A percentile compares a stretch with the other conserved stretches of the same genome.
These are phyloP conservation scores for Lepisosteus osseus DNA, from an alignment of 2,113 vertebrate genomes.

Conservation along the genomic window DNA sequence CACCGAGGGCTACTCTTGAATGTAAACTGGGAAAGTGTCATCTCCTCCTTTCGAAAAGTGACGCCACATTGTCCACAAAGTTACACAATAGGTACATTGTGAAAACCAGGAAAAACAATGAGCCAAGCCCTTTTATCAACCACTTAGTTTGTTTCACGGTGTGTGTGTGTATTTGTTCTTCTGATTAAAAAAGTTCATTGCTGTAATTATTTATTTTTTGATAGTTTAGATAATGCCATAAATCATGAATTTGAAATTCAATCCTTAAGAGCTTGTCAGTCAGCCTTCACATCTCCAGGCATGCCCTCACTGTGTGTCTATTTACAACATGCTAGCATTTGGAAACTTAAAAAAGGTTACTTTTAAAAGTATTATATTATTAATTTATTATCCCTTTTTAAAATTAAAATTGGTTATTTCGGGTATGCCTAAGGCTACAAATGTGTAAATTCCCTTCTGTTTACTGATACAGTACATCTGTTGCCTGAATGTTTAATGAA, in stretches of 20 bases:
- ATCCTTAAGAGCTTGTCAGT: constrained; percentile 34
- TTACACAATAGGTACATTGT: constrained; percentile 43
- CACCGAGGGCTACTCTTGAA: not conserved
- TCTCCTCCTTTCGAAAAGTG: constrained; percentile 47
- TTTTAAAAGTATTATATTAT: no score
- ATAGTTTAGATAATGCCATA: constrained; percentile 47
- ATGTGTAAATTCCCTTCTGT: not conserved
- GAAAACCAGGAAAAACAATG: constrained; percentile 26
- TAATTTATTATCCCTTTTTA: no score
- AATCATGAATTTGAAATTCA: constrained; percentile 37
- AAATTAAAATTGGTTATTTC: no score
- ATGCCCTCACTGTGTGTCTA: not conserved
- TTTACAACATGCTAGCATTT: not conserved
- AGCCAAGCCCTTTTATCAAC: constrained; percentile 36
- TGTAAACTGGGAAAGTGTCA: constrained; percentile 36
- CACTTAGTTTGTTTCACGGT: not conserved
- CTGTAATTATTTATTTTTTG: constrained; percentile 38
- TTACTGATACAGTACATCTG: not conserved
- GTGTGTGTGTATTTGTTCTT: constrained; percentile 45
- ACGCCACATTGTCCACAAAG: constrained; percentile 29
- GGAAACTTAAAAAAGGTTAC: no score
- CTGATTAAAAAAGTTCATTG: constrained; percentile 31
- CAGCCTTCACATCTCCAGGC: not conserved
- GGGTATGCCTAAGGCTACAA: no score
- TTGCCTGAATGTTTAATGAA: no score